Conservation (phyloP, 2,888 invertebrate genomes). For the Dermolepida albohirtum region DNA sequence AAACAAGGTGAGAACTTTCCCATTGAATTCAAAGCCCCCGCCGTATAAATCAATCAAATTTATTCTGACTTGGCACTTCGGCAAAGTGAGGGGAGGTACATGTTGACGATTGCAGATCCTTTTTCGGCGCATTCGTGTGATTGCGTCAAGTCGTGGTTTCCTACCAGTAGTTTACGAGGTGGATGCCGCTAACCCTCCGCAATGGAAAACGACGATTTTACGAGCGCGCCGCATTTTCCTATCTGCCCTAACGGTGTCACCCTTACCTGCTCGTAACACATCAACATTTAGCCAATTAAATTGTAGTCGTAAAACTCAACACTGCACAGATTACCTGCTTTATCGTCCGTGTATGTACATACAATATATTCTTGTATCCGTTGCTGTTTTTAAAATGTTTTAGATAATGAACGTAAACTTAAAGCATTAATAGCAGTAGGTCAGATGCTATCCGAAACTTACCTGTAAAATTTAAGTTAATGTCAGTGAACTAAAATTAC, state of each 20-base stretch:
- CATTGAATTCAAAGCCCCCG: constrained; percentile 45
- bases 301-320: constrained; percentile 49
- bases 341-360: constrained; percentile 45
- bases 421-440: too few relatives aligned
- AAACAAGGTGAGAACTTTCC: constrained; percentile 44
- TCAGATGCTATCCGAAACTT: too few relatives aligned
- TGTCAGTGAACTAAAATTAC: too few relatives aligned
- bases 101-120: not conserved
- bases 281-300: constrained; percentile 50
- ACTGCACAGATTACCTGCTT: constrained; percentile 52
- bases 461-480: too few relatives aligned
- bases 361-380: too few relatives aligned
- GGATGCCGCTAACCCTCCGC: constrained; percentile 43
- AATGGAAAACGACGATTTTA: constrained; percentile 51
- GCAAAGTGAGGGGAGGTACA: constrained; percentile 41
- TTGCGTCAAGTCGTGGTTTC: constrained; percentile 33
- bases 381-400: too few relatives aligned
- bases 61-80: constrained; percentile 43
- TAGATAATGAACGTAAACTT: too few relatives aligned
- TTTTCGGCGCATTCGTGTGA: constrained; percentile 11
- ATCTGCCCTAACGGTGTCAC: constrained; percentile 37
- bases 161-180: constrained; percentile 45
- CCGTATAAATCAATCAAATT: constrained; percentile 48
- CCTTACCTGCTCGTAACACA: constrained; percentile 46
- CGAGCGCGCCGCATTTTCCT: constrained; percentile 45